phyloP scores from a whole-genome alignment of 1,140 invertebrate genomes.

The Dreissena rostriformis region DNA sequence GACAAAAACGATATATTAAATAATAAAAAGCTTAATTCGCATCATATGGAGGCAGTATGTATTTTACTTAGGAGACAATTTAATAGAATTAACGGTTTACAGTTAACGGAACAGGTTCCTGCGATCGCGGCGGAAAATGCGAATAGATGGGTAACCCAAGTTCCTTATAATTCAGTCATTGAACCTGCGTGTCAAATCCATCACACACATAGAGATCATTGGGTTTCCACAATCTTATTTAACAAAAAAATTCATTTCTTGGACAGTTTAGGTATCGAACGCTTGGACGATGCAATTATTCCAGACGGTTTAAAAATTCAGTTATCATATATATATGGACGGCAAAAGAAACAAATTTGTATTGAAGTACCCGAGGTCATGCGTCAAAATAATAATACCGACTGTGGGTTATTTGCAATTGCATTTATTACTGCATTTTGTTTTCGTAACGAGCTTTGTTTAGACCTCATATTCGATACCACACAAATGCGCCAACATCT shows the following conservation, averaged over 20 bases:
- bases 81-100: neutral
- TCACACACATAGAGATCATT: slow-evolving; percentile 5
- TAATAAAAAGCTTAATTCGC: neutral
- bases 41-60: slow-evolving; percentile 19
- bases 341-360: neutral
- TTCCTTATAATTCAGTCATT: neutral
- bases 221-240: neutral
- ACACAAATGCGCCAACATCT: neutral
- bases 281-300: neutral
- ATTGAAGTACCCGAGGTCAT: neutral
- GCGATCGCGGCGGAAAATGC: neutral
- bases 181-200: neutral
- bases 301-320: slow-evolving; percentile 1
- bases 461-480: neutral
- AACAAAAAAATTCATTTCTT: neutral
- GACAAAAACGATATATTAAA: slow-evolving; percentile 6
- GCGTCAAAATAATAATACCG: neutral
- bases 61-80: neutral
- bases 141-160: neutral
- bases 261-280: neutral
- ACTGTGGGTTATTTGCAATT: neutral
- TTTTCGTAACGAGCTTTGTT: neutral
- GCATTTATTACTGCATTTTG: neutral
- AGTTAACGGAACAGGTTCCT: slow-evolving; percentile 8
- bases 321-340: neutral